These are phyloP conservation scores for Athrips mouffetella DNA, from an alignment of 2,888 invertebrate genomes.

Conservation along the genomic window DNA sequence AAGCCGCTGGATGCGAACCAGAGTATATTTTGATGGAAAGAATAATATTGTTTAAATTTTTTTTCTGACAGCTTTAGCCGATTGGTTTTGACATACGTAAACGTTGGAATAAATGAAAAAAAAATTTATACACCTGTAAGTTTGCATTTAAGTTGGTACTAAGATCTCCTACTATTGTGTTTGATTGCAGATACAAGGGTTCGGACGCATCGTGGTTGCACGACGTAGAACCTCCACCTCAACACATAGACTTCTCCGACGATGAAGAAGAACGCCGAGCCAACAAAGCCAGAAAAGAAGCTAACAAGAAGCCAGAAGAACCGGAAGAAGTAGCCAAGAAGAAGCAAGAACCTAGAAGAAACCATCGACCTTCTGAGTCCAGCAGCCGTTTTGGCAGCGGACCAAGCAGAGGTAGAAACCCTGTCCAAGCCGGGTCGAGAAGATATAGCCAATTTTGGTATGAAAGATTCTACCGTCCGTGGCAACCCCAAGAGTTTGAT, in stretches of 20 bases:
- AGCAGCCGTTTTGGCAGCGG: slow-evolving; percentile 65
- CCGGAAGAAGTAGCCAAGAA: slow-evolving; percentile 51
- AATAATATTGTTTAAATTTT: no score
- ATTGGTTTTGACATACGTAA: no score
- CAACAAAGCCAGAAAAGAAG: slow-evolving; percentile 53
- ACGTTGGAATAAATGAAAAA: no score
- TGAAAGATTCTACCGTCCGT: slow-evolving; percentile 43
- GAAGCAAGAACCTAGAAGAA: slow-evolving; percentile 46
- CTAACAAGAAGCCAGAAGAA: slow-evolving; percentile 42
- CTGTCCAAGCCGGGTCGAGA: slow-evolving; percentile 47
- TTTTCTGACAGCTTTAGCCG: no score
- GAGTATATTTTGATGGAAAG: no score
- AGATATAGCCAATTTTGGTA: slow-evolving; percentile 42
- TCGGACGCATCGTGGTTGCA: slow-evolving; percentile 93
- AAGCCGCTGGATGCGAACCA: no score
- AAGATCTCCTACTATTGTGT: neutral
- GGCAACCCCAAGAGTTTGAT: slow-evolving; percentile 38
- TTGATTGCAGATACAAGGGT: slow-evolving; percentile 82
- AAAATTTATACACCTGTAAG: no score
- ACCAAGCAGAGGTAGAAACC: slow-evolving; percentile 55
- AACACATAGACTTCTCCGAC: slow-evolving; percentile 89
- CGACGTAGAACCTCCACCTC: slow-evolving; percentile 89
- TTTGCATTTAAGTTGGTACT: no score
- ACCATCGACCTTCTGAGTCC: slow-evolving; percentile 63
- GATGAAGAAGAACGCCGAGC: slow-evolving; percentile 88